These are phyloP conservation scores for Penaeus chinensis DNA, from an alignment of 1,140 invertebrate genomes.

Conservation along the genomic window DNA sequence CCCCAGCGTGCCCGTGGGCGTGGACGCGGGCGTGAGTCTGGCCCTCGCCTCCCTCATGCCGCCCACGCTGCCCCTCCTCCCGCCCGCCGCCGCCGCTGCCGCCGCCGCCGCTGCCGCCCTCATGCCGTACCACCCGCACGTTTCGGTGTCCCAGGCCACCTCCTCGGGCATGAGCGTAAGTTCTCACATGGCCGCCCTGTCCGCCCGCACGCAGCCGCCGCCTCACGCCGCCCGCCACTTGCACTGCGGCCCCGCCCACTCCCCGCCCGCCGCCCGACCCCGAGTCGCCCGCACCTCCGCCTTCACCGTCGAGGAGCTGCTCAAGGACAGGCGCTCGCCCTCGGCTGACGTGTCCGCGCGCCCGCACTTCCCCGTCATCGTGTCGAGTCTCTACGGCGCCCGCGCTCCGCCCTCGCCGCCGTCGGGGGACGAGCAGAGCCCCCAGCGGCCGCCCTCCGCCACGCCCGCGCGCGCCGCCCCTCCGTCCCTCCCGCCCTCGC, in stretches of 20 bases:
- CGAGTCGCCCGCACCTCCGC: constrained; percentile 11
- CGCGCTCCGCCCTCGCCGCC: constrained; percentile 13
- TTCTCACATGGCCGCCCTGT: neutral
- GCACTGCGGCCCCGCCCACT: neutral
- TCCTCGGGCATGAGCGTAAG: neutral
- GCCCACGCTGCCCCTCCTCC: constrained; percentile 49
- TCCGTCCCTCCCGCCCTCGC: neutral
- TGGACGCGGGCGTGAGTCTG: constrained; percentile 40
- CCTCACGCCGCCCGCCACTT: neutral
- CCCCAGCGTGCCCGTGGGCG: constrained; percentile 21
- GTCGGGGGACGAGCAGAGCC: too few relatives aligned
- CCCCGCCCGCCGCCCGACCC: neutral
- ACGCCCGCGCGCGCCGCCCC: neutral
- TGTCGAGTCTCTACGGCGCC: constrained; percentile 53
- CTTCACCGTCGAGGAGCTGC: constrained; percentile 62
- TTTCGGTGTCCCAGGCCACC: neutral
- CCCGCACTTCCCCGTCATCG: constrained; percentile 44
- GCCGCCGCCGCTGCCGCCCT: constrained; percentile 47
- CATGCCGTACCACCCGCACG: constrained; percentile 66
- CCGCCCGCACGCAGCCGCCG: neutral
- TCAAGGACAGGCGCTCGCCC: constrained; percentile 53
- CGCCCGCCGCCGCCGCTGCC: constrained; percentile 47
- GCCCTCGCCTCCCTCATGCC: constrained; percentile 63
- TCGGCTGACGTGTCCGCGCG: neutral
- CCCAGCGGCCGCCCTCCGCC: neutral